These are phyloP conservation scores for Plotosus lineatus DNA, from an alignment of 2,113 vertebrate species.

Conservation along the genomic window DNA sequence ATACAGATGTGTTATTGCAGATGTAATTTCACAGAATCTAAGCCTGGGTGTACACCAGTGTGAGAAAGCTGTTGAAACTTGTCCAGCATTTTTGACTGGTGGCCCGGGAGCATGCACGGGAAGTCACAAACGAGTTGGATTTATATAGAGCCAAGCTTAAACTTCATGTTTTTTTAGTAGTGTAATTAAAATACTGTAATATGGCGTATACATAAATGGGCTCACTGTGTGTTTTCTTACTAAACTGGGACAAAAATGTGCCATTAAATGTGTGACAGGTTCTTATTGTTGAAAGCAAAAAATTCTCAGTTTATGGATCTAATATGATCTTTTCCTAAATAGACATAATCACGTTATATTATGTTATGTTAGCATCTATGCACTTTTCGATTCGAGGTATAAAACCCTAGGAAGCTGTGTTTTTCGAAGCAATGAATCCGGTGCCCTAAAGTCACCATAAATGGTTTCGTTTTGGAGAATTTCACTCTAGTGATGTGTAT, in stretches of 20 bases:
- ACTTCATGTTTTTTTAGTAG: neutral
- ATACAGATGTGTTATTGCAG: constrained; percentile 4
- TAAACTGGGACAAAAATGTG: neutral
- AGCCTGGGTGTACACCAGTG: neutral
- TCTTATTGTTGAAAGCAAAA: neutral
- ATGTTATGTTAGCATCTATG: no score
- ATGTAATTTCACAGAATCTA: neutral
- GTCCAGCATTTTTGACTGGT: constrained; percentile 42
- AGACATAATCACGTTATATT: no score
- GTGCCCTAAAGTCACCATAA: neutral
- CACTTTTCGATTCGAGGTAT: neutral
- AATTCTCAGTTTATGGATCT: neutral
- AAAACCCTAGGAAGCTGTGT: neutral
- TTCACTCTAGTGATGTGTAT: neutral
- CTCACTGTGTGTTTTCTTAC: neutral
- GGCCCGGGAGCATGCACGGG: neutral
- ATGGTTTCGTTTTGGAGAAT: constrained; percentile 8
- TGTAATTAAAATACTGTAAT: neutral
- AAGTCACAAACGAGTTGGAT: neutral
- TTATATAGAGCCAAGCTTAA: neutral
- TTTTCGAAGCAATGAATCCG: neutral
- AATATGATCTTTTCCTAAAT: neutral
- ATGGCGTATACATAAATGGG: neutral
- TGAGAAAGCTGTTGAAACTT: constrained; percentile 56
- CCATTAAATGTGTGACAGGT: neutral